Evolutionary conservation across 2,113 vertebrate species (phyloP).

Genomic region (Elephas maximus): DNA sequence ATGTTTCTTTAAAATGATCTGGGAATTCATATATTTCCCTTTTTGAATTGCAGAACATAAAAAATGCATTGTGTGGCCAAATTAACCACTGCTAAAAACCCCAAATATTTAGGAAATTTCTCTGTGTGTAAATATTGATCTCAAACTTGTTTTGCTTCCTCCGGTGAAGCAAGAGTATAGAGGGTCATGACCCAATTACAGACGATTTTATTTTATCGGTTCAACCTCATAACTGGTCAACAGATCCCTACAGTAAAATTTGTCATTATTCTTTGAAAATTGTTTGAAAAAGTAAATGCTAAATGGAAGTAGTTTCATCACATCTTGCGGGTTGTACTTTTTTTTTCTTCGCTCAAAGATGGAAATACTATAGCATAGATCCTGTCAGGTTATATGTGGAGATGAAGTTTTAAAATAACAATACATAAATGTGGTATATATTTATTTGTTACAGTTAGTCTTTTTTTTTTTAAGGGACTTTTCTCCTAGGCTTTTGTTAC

Average conservation of each 20-base stretch:
- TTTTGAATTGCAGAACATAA: constrained; percentile 31
- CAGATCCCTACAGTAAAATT: constrained; percentile 53
- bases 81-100: constrained; percentile 35
- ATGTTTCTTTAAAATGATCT: constrained; percentile 48
- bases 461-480: not conserved
- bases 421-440: not conserved
- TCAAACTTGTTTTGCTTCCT: constrained; percentile 64
- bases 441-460: not conserved
- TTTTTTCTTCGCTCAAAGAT: not conserved
- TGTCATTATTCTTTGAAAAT: constrained; percentile 46
- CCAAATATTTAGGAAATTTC: constrained; percentile 68
- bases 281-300: constrained; percentile 51
- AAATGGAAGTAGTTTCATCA: constrained; percentile 56
- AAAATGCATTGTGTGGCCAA: constrained; percentile 66
- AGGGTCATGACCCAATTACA: constrained; percentile 11
- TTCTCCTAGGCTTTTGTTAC: not conserved
- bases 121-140: constrained; percentile 73
- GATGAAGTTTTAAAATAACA: not conserved
- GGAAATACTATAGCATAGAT: not conserved
- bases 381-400: not conserved
- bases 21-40: constrained; percentile 35
- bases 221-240: not conserved
- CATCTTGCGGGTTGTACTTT: not conserved
- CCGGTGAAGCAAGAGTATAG: constrained; percentile 58
- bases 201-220: constrained; percentile 7